A percentile compares a stretch with the other conserved stretches of the same genome.
Evolutionary conservation across 2,113 vertebrate genomes (phyloP).

Genomic region (Dasyurus viverrinus): DNA sequence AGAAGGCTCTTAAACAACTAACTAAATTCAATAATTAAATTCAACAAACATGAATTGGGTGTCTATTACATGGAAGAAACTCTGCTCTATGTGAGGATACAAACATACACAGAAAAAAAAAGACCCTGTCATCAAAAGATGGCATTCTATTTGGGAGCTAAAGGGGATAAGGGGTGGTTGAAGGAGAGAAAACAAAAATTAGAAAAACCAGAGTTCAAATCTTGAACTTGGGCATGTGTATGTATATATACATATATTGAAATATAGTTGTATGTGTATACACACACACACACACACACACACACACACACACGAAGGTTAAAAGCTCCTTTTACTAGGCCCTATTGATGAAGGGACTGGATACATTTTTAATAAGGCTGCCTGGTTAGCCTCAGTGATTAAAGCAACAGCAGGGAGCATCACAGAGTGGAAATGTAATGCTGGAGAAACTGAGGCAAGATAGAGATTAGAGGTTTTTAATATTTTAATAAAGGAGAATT

Average conservation of each 20-base stretch:
- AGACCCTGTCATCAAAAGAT: not conserved
- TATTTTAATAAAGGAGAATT: too few relatives aligned
- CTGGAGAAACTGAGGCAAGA: too few relatives aligned
- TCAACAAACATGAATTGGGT: not conserved
- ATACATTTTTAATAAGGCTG: not conserved
- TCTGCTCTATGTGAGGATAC: not conserved
- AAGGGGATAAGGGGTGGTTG: too few relatives aligned
- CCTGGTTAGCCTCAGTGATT: not conserved
- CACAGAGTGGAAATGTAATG: not conserved
- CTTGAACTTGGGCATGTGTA: too few relatives aligned
- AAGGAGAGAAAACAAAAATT: not conserved
- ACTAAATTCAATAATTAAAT: not conserved
- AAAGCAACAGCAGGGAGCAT: not conserved
- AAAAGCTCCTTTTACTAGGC: not conserved
- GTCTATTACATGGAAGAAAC: not conserved
- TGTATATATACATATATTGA: too few relatives aligned
- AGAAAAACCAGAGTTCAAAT: not conserved
- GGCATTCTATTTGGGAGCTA: not conserved
- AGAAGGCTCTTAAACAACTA: conserved; percentile 2
- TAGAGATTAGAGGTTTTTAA: too few relatives aligned
- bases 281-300: too few relatives aligned
- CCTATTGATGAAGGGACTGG: not conserved
- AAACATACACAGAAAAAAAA: not conserved
- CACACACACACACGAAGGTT: too few relatives aligned
- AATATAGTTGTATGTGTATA: too few relatives aligned